These are phyloP conservation scores for Metridium senile DNA, from an alignment of 92 coral and sea anemone genomes.

Conservation along the genomic window DNA sequence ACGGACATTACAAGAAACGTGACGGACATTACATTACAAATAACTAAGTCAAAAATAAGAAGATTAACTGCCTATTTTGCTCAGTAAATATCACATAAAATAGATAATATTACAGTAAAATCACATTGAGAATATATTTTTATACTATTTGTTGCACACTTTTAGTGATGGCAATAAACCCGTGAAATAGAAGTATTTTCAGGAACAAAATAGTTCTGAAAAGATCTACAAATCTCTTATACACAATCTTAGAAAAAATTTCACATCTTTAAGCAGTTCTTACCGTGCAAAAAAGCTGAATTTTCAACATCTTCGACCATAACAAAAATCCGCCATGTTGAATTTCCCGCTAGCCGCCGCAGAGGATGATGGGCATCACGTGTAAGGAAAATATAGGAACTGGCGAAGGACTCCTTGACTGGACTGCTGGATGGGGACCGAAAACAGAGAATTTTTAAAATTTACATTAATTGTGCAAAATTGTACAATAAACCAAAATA, in stretches of 20 bases:
- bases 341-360: neutral
- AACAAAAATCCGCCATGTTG: neutral
- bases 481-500: neutral
- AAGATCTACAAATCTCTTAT: neutral
- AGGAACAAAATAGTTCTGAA: neutral
- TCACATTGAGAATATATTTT: too few species aligned
- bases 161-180: too few species aligned
- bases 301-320: neutral
- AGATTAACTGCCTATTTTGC: too few species aligned
- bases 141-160: too few species aligned
- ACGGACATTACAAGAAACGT: too few species aligned
- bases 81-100: too few species aligned
- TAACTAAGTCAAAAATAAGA: too few species aligned
- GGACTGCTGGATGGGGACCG: neutral
- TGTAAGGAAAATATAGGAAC: neutral
- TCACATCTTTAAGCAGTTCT: neutral
- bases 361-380: neutral
- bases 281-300: neutral
- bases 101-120: too few species aligned
- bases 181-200: too few species aligned
- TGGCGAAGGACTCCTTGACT: neutral
- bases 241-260: too few species aligned
- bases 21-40: too few species aligned
- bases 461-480: neutral
- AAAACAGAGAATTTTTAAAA: neutral